Conservation (phyloP, 2,113 vertebrate species). For the Neoarius graeffei region DNA sequence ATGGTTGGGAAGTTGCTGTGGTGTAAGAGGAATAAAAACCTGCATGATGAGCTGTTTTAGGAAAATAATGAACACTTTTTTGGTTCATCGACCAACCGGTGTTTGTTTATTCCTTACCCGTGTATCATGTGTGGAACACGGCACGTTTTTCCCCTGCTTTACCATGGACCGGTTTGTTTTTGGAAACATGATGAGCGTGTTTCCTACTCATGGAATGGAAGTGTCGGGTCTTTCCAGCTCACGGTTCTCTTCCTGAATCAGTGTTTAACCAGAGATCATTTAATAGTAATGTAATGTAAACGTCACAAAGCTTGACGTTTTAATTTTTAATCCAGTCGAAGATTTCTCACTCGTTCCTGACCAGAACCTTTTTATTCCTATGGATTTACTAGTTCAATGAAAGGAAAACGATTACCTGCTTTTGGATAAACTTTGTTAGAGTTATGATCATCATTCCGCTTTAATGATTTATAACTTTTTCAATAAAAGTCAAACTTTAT, state of each 20-base stretch:
- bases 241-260: conserved; percentile 10
- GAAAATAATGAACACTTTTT: not conserved
- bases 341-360: too few species aligned
- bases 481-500: too few species aligned
- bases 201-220: conserved; percentile 18
- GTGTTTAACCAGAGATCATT: not conserved
- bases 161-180: not conserved
- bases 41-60: not conserved
- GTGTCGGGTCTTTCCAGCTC: conserved; percentile 68
- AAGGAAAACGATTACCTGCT: too few species aligned
- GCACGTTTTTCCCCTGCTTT: not conserved
- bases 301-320: too few species aligned
- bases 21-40: not conserved
- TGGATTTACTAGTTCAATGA: too few species aligned
- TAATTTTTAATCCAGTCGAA: too few species aligned
- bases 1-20: not conserved
- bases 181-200: not conserved
- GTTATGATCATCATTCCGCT: too few species aligned
- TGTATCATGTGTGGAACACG: not conserved
- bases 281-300: not conserved
- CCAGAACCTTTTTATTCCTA: too few species aligned
- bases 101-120: not conserved
- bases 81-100: too few species aligned
- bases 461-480: too few species aligned
- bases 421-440: too few species aligned